Evolutionary conservation across 2,888 invertebrate species (phyloP), one percentile per base, ranked within the genome.

Genomic region (Aleiodes testaceus): DNA sequence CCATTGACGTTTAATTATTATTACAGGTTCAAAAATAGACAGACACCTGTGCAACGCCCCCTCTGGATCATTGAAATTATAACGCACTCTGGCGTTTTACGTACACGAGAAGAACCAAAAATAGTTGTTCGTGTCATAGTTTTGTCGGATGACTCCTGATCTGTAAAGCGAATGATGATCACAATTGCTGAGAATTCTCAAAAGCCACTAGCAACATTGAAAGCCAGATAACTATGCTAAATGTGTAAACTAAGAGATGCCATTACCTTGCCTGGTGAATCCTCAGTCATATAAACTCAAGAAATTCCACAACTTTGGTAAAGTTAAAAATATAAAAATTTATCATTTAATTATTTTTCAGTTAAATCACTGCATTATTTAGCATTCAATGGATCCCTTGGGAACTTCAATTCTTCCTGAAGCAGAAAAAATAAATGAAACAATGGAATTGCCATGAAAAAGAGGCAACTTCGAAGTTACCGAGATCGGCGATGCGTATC

Each of bases 71-170:
- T 65, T 65, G 26, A 16, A 49, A 65, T 49, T 49, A 36, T 36
- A 36, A 59, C 59, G 36, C 59, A 59, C 42, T 59, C 59, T n/a
- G n/a, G 16, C 7, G 42, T 52, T 52, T 52, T 52, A 36, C 7
- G 36, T 36, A 36, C 36, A 44, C 45, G 63, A 44, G n/a, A 63
- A 67, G 55, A 44, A 67, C 67, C 59, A 45, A 67, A 67, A 67
- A 67, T 67, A 67, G 55, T 18, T 47, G 45, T 20, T 59, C 12
- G 67, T 67, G 67, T 67, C 67, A 67, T 67, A 55, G 45, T 36
- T 26, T 36, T 52, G n/a, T n/a, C n/a, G 44, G 44, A 36, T 9
- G 53, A 49, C 42, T 65, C 11, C n/a, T 18, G 22, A 50, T 50
- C 18, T 47, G 12, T 20, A 42, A 50, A 65, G 11, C 18, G 42